Conservation (phyloP, 1,140 invertebrate species). For the Platyscapa corneri region DNA sequence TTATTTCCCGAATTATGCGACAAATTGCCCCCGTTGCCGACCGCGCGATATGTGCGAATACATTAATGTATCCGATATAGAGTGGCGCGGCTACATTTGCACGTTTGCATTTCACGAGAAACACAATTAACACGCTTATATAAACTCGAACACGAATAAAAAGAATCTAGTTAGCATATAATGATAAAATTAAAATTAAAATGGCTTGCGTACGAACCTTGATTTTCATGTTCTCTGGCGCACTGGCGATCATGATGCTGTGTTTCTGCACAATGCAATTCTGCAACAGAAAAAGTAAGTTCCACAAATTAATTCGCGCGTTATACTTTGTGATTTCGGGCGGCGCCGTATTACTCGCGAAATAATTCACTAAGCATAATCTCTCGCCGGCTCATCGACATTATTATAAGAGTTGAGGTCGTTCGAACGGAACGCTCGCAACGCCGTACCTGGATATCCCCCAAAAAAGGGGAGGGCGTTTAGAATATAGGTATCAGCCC, state of each 20-base stretch:
- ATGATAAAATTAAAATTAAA: background rate
- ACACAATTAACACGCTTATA: background rate
- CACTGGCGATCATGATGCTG: background rate
- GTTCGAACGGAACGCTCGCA: too few species aligned
- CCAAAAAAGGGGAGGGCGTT: too few species aligned
- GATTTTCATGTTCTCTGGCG: slow-evolving; percentile 11
- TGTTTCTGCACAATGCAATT: background rate
- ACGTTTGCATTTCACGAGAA: background rate
- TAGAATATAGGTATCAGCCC: too few species aligned
- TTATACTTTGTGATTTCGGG: slow-evolving; percentile 9
- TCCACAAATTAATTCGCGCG: background rate
- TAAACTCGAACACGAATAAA: background rate
- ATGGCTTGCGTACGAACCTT: slow-evolving; percentile 29
- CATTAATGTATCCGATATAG: background rate
- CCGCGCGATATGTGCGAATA: too few species aligned
- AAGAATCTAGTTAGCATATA: background rate
- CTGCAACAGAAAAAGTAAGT: slow-evolving; percentile 10
- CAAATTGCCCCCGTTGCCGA: too few species aligned
- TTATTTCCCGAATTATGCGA: too few species aligned
- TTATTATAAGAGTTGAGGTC: too few species aligned
- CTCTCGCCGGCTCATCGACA: too few species aligned
- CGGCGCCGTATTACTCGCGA: background rate
- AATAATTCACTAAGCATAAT: background rate
- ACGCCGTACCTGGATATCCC: too few species aligned
- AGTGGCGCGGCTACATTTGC: background rate